Percentiles rank a stretch among this genome's conserved stretches.
Evolutionary conservation across 2,888 invertebrate genomes (phyloP).

Genomic region (Aromia moschata): DNA sequence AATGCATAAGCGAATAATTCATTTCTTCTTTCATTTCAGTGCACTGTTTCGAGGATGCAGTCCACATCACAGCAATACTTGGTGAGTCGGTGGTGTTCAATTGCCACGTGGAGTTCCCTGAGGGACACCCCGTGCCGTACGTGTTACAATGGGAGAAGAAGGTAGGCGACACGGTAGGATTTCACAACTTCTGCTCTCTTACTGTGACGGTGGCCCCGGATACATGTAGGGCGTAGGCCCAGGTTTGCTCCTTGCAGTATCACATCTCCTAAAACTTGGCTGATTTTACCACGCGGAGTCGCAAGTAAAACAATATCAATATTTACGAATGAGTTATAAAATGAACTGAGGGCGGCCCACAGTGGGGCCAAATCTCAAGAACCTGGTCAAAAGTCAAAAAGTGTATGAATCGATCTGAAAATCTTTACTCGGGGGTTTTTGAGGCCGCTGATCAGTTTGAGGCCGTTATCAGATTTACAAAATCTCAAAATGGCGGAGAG

Average conservation of each 20-base stretch:
- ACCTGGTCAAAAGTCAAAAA: too few species aligned
- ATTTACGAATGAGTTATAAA: too few species aligned
- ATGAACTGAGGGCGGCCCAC: too few species aligned
- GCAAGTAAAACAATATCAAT: too few species aligned
- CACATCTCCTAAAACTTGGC: conserved; percentile 13
- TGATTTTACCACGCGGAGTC: not conserved
- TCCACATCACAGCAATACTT: conserved; percentile 96
- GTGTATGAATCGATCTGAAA: too few species aligned
- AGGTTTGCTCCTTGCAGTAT: conserved; percentile 46
- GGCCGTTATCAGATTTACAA: too few species aligned
- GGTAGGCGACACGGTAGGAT: conserved; percentile 96
- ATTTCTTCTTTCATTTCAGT: conserved; percentile 69
- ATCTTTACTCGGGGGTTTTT: too few species aligned
- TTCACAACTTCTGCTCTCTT: conserved; percentile 69
- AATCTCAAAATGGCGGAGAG: too few species aligned
- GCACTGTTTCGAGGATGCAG: conserved; percentile 87
- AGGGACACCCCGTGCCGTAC: conserved; percentile 95
- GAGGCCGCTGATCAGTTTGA: too few species aligned
- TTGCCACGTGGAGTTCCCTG: conserved; percentile 97
- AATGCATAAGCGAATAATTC: too few species aligned
- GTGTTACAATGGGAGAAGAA: conserved; percentile 99
- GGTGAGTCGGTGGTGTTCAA: conserved; percentile 98
- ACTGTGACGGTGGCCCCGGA: conserved; percentile 21
- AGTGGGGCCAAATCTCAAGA: too few species aligned
- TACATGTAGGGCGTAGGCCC: conserved; percentile 26